A percentile compares a stretch with the other conserved stretches of the same genome.
phyloP scores from a whole-genome alignment of 2,888 invertebrate species.

The Margaritifera margaritifera region DNA sequence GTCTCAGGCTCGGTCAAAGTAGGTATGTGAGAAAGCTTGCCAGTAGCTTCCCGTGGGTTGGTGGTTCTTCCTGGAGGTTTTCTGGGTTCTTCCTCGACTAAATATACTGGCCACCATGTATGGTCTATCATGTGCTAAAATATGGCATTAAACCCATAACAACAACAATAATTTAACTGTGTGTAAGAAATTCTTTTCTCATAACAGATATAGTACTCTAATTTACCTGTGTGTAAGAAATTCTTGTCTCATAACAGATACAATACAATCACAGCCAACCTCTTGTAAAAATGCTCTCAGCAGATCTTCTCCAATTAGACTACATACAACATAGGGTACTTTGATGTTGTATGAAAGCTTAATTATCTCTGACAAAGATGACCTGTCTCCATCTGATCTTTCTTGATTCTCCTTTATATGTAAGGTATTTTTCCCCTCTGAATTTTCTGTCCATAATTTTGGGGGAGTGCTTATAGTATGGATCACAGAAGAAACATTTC shows the following conservation, averaged over 20 bases:
- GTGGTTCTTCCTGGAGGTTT: too few species aligned
- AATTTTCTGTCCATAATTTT: background rate
- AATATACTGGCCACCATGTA: too few species aligned
- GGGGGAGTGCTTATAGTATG: too few species aligned
- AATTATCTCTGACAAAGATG: conserved; percentile 19
- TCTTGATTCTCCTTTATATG: background rate
- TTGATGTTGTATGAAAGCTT: conserved; percentile 22
- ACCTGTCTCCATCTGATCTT: background rate
- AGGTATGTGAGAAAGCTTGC: too few species aligned
- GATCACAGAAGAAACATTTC: too few species aligned
- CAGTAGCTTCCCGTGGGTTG: too few species aligned
- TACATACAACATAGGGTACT: conserved; percentile 37
- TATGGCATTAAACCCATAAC: too few species aligned
- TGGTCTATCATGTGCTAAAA: too few species aligned
- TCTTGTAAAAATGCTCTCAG: conserved; percentile 47
- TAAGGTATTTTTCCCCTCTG: conserved; percentile 1
- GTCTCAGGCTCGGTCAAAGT: too few species aligned
- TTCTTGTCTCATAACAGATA: conserved; percentile 41
- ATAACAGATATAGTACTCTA: background rate
- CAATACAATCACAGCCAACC: conserved; percentile 40
- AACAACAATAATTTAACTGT: too few species aligned
- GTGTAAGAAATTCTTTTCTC: too few species aligned
- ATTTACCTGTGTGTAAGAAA: conserved; percentile 55
- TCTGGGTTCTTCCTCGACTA: too few species aligned
- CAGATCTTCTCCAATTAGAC: conserved; percentile 51